phyloP scores from a whole-genome alignment of 2,888 invertebrate genomes.

The Drosophila tanythrix region DNA sequence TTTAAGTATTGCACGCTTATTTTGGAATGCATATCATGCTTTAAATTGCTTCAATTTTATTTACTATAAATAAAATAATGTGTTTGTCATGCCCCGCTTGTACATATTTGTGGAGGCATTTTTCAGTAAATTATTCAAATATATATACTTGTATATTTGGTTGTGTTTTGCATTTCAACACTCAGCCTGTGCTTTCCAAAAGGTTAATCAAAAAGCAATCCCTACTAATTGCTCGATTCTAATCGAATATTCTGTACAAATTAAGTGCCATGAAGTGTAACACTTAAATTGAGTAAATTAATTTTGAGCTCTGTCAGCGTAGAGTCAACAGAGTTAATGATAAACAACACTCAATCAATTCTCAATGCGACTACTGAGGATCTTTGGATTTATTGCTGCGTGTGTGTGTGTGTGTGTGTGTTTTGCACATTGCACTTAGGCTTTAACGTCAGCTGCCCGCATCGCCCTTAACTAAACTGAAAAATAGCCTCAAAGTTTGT shows the following conservation, averaged over 20 bases:
- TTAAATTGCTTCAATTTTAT: not conserved
- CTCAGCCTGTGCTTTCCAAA: not conserved
- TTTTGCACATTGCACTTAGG: constrained; percentile 35
- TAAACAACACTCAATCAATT: constrained; percentile 19
- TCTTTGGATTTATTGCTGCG: constrained; percentile 5
- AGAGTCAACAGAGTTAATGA: constrained; percentile 12
- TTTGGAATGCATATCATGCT: constrained; percentile 39
- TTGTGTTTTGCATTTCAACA: not conserved
- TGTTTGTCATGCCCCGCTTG: not conserved
- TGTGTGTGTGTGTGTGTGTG: constrained; percentile 22
- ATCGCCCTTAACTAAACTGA: constrained; percentile 13
- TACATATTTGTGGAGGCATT: not conserved
- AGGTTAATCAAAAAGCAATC: not conserved
- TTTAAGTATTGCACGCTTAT: constrained; percentile 5
- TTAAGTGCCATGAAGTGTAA: not conserved
- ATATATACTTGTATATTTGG: too few species aligned
- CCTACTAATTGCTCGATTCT: not conserved
- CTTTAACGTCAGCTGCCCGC: constrained; percentile 21
- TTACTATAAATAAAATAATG: not conserved
- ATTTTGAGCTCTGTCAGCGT: constrained; percentile 7
- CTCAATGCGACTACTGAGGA: constrained; percentile 22
- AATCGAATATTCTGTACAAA: not conserved
- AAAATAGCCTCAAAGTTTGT: constrained; percentile 42
- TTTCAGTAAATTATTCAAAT: too few species aligned
- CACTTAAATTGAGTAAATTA: constrained; percentile 9